These are phyloP conservation scores for Drosophila guanche DNA, from an alignment of 1,140 invertebrate species.

Conservation along the genomic window DNA sequence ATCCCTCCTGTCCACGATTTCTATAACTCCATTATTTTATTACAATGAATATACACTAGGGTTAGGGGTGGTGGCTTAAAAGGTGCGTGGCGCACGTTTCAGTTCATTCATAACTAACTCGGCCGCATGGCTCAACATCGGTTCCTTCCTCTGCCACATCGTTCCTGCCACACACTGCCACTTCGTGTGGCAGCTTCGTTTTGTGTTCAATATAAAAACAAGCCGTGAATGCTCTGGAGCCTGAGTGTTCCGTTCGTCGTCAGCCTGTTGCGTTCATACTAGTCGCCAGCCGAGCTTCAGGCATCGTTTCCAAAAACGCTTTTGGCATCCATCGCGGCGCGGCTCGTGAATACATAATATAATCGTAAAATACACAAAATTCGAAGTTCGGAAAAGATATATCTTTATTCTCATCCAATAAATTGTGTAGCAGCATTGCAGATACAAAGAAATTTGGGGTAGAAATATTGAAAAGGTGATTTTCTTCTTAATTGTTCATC, in stretches of 20 bases:
- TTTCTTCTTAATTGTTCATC: conserved; percentile 28
- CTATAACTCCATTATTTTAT: too few relatives aligned
- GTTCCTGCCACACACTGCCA: conserved; percentile 13
- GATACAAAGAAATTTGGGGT: conserved; percentile 58
- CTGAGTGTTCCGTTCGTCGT: conserved; percentile 80
- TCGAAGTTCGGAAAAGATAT: conserved; percentile 10
- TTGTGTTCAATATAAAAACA: conserved; percentile 78
- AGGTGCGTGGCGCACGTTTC: conserved; percentile 49
- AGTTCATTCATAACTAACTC: conserved; percentile 69
- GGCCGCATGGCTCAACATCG: conserved; percentile 40
- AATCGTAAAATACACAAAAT: conserved; percentile 21
- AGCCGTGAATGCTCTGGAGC: conserved; percentile 51
- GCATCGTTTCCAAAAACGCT: conserved; percentile 12
- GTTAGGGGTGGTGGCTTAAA: too few relatives aligned
- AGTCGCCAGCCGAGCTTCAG: conserved; percentile 25
- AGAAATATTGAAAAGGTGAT: conserved; percentile 68
- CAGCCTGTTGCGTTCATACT: conserved; percentile 81
- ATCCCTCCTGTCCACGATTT: too few relatives aligned
- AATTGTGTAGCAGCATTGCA: conserved; percentile 41
- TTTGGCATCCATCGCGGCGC: conserved; percentile 14
- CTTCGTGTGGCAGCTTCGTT: conserved; percentile 49
- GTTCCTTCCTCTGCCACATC: conserved; percentile 36
- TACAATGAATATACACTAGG: too few relatives aligned
- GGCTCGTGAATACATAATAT: conserved; percentile 38
- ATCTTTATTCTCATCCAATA: conserved; percentile 68